Conservation (phyloP, 2,888 invertebrate species). For the Pachydiplax longipennis region DNA sequence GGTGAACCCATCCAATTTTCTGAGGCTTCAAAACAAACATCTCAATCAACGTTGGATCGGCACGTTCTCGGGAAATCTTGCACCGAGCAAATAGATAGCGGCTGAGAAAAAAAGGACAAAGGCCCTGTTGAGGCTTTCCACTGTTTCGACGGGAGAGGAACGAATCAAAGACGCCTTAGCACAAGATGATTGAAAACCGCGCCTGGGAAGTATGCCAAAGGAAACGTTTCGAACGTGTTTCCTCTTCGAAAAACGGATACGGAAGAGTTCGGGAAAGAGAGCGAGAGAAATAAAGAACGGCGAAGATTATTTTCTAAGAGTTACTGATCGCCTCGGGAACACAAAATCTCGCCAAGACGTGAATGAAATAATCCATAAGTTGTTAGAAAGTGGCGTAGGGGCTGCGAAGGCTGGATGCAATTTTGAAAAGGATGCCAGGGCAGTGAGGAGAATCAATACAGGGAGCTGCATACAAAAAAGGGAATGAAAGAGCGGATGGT, state of each 20-base stretch:
- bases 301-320: background rate
- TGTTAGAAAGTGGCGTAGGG: background rate
- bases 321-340: background rate
- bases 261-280: background rate
- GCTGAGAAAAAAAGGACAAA: background rate
- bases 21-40: background rate
- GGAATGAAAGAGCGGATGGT: background rate
- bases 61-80: background rate
- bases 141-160: background rate
- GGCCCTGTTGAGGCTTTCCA: background rate
- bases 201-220: background rate
- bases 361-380: background rate
- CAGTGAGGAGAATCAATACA: background rate
- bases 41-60: background rate
- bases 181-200: background rate
- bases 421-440: background rate
- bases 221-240: background rate
- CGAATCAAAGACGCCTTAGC: background rate
- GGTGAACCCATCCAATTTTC: background rate
- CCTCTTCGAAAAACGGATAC: background rate
- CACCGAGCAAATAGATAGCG: background rate
- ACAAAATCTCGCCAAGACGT: background rate
- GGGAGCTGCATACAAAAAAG: background rate
- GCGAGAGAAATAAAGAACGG: background rate
- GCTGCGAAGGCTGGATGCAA: background rate